Percentiles rank a stretch among this genome's conserved stretches.
Conservation (phyloP, 2,113 vertebrate genomes). For the Dermatemys mawii region DNA sequence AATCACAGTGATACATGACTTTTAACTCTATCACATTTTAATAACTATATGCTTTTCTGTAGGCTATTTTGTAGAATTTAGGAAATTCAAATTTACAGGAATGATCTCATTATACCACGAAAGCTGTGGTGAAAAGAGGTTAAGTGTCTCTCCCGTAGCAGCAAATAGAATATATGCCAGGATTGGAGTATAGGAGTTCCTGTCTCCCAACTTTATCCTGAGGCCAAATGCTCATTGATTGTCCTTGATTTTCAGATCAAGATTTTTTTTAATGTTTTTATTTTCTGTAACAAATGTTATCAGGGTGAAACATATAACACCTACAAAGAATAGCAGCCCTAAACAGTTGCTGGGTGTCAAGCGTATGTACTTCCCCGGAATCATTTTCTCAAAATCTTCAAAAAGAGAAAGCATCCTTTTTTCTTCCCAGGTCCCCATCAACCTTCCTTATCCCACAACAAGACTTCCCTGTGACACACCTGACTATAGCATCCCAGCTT, state of each 20-base stretch:
- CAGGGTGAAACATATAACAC: not conserved
- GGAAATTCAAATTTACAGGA: not conserved
- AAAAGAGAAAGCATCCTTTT: not conserved
- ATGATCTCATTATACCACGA: not conserved
- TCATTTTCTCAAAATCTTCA: not conserved
- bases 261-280: not conserved
- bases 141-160: not conserved
- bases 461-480: not conserved
- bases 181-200: not conserved
- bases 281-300: not conserved
- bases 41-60: not conserved
- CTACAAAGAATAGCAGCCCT: not conserved
- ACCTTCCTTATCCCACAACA: not conserved
- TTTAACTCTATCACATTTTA: not conserved
- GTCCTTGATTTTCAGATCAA: not conserved
- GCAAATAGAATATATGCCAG: not conserved
- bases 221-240: not conserved
- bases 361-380: not conserved
- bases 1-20: not conserved
- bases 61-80: not conserved
- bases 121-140: not conserved
- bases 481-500: not conserved
- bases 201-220: not conserved
- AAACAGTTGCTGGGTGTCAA: not conserved
- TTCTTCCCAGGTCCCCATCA: not conserved